These are phyloP conservation scores for Pseudomyrmex sp. DNA, from an alignment of 1,140 invertebrate species.

Conservation along the genomic window DNA sequence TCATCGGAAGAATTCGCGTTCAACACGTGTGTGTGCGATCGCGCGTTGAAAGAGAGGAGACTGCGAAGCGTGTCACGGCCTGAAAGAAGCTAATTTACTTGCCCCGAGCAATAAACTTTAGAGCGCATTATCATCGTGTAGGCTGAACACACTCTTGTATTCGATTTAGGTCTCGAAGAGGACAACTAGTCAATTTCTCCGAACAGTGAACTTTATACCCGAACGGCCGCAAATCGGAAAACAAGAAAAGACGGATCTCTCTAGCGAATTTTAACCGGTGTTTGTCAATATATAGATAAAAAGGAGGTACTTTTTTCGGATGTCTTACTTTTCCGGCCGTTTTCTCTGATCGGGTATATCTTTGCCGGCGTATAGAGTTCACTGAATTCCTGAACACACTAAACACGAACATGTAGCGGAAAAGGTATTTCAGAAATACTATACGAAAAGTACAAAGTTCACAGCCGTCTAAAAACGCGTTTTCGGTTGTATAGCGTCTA, in stretches of 20 bases:
- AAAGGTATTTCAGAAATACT: slow-evolving; percentile 63
- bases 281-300: no score
- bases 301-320: no score
- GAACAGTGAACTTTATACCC: no score
- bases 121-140: slow-evolving; percentile 27
- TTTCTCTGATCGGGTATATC: no score
- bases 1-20: not conserved
- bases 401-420: not conserved
- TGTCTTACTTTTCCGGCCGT: no score
- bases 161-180: slow-evolving; percentile 29
- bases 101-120: slow-evolving; percentile 66
- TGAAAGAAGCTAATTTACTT: slow-evolving; percentile 37
- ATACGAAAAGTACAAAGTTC: slow-evolving; percentile 72
- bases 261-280: no score
- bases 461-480: slow-evolving; percentile 56
- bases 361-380: not conserved
- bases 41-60: not conserved
- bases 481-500: slow-evolving; percentile 44
- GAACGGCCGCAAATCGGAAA: no score
- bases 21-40: no score
- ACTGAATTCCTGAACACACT: slow-evolving; percentile 42
- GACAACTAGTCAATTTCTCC: not conserved
- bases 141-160: slow-evolving; percentile 48
- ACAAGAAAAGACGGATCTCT: no score
- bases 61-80: slow-evolving; percentile 31